Evolutionary conservation across 1,140 invertebrate species (phyloP).

Genomic region (Drosophila pachea): DNA sequence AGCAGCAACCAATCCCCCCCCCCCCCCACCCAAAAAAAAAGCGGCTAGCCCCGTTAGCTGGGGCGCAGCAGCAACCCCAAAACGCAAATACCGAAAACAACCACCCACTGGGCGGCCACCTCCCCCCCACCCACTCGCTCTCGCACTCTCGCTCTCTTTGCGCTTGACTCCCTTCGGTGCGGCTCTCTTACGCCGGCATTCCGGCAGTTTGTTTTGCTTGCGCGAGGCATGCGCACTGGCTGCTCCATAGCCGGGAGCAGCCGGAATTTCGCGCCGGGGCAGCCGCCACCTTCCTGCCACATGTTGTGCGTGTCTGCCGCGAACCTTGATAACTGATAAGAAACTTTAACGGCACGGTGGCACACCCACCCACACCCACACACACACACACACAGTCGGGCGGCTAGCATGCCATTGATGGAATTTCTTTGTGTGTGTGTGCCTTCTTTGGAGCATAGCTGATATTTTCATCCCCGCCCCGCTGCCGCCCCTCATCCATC

Average conservation of each 20-base stretch:
- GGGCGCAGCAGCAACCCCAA: slow-evolving; percentile 57
- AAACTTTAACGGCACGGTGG: slow-evolving; percentile 64
- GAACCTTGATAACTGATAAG: slow-evolving; percentile 77
- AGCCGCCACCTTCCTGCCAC: slow-evolving; percentile 68
- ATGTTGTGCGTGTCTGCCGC: slow-evolving; percentile 67
- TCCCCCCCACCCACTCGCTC: slow-evolving; percentile 23
- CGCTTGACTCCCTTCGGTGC: slow-evolving; percentile 2
- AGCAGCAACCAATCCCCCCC: slow-evolving; percentile 40
- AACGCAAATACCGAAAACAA: slow-evolving; percentile 17
- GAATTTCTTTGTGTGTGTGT: slow-evolving; percentile 44
- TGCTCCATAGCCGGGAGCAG: slow-evolving; percentile 42
- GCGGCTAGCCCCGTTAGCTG: slow-evolving; percentile 5
- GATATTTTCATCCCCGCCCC: slow-evolving; percentile 36
- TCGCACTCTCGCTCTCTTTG: slow-evolving; percentile 10
- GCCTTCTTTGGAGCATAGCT: slow-evolving; percentile 19
- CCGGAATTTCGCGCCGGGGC: slow-evolving; percentile 27
- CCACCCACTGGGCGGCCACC: slow-evolving; percentile 35
- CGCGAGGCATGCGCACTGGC: slow-evolving; percentile 27
- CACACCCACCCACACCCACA: slow-evolving; percentile 48
- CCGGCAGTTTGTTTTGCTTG: slow-evolving; percentile 65
- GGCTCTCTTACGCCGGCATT: slow-evolving; percentile 55
- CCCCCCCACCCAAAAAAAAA: slow-evolving; percentile 39
- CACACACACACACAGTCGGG: slow-evolving; percentile 31
- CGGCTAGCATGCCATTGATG: slow-evolving; percentile 55
- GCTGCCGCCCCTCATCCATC: too few relatives aligned